A percentile compares a stretch with the other conserved stretches of the same genome.
These are phyloP conservation scores for Archaeoteleia sp. DNA, from an alignment of 2,888 invertebrate genomes.

Conservation along the genomic window DNA sequence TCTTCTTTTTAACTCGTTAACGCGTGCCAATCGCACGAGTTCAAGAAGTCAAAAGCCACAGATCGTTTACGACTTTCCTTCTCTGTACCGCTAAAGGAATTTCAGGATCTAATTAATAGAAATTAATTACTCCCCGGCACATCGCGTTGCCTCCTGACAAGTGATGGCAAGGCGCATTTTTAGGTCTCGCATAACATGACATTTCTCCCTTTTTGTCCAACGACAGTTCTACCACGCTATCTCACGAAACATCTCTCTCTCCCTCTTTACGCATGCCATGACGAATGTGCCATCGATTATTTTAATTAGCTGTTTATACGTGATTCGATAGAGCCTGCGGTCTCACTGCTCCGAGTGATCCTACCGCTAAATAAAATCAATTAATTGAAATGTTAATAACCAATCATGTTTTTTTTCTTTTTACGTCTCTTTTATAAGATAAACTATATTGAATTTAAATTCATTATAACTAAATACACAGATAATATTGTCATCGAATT, in stretches of 20 bases:
- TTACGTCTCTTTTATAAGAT: no score
- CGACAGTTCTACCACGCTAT: conserved; percentile 7
- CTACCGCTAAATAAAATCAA: conserved; percentile 8
- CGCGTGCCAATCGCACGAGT: background rate
- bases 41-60: conserved; percentile 1
- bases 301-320: conserved; percentile 24
- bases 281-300: conserved; percentile 24
- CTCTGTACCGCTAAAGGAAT: background rate
- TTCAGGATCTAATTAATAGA: conserved; percentile 11
- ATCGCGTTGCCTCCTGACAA: conserved; percentile 1
- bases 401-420: no score
- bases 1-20: background rate
- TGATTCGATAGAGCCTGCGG: conserved; percentile 9
- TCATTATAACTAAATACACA: no score
- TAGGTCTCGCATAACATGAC: conserved; percentile 1
- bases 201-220: conserved; percentile 19
- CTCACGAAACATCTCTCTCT: conserved; percentile 12
- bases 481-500: no score
- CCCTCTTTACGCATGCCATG: conserved; percentile 14
- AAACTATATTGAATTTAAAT: no score
- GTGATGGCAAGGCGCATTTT: conserved; percentile 2
- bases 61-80: conserved; percentile 1
- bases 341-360: conserved; percentile 8
- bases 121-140: conserved; percentile 6
- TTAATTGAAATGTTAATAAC: conserved; percentile 22